Evolutionary conservation across 2,113 vertebrate genomes (phyloP).

Genomic region (Ictalurus furcatus): DNA sequence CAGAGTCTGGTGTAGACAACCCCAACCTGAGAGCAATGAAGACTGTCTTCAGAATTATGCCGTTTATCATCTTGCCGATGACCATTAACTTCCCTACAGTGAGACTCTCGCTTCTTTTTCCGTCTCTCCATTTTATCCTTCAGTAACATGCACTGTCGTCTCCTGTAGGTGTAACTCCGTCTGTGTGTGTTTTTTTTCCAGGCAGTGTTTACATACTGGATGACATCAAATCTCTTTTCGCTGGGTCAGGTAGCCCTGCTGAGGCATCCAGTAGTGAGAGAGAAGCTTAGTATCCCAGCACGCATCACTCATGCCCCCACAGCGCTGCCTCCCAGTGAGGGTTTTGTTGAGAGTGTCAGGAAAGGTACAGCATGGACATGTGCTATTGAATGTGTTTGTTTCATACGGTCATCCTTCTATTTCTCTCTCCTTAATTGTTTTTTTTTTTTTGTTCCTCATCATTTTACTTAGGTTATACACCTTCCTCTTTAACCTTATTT

Average conservation of each 20-base stretch:
- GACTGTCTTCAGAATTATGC: slow-evolving; percentile 82
- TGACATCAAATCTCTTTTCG: slow-evolving; percentile 85
- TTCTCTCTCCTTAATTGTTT: neutral
- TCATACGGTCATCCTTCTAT: neutral
- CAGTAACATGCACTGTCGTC: neutral
- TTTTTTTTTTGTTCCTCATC: neutral
- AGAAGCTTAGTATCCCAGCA: slow-evolving; percentile 74
- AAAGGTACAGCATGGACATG: slow-evolving; percentile 65
- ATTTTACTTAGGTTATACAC: neutral
- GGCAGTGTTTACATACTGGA: slow-evolving; percentile 90
- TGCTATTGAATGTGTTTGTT: neutral
- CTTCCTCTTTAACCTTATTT: neutral
- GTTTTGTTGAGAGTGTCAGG: slow-evolving; percentile 77
- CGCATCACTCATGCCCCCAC: slow-evolving; percentile 68
- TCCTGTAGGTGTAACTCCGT: slow-evolving; percentile 11
- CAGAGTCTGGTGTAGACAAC: slow-evolving; percentile 83
- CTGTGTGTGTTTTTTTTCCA: slow-evolving; percentile 56
- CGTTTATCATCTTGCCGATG: slow-evolving; percentile 81
- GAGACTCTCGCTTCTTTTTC: slow-evolving; percentile 27
- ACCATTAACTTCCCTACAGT: slow-evolving; percentile 88
- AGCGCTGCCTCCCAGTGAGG: slow-evolving; percentile 65
- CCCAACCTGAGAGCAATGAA: slow-evolving; percentile 82
- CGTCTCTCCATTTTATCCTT: neutral
- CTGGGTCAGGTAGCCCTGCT: slow-evolving; percentile 81
- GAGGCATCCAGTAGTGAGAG: slow-evolving; percentile 72